These are phyloP conservation scores for Vanacampus margaritifer DNA, from an alignment of 2,113 vertebrate genomes.

Conservation along the genomic window DNA sequence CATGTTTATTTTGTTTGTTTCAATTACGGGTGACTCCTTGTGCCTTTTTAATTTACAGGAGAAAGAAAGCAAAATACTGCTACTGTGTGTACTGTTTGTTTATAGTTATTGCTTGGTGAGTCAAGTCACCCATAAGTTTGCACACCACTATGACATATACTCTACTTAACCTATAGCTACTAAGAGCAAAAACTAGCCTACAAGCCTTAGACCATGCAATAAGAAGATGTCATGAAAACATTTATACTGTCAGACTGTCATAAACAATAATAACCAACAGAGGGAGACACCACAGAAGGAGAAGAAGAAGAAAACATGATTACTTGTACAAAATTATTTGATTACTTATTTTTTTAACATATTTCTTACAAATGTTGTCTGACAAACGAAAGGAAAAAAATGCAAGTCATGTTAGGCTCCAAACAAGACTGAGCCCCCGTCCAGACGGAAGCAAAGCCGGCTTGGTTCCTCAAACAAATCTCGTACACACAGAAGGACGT, in stretches of 20 bases:
- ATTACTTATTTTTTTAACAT: neutral
- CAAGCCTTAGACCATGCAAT: no score
- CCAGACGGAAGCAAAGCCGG: no score
- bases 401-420: no score
- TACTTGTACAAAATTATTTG: no score
- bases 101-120: constrained; percentile 35
- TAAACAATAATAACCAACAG: neutral
- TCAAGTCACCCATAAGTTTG: constrained; percentile 39
- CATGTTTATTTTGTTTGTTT: neutral
- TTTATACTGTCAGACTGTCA: neutral
- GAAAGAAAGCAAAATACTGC: constrained; percentile 47
- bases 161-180: neutral
- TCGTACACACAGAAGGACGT: no score
- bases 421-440: no score
- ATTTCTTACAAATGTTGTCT: neutral
- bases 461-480: no score
- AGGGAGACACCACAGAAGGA: neutral
- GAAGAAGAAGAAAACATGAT: no score
- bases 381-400: no score
- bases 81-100: constrained; percentile 13
- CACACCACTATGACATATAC: constrained; percentile 29
- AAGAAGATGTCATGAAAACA: neutral
- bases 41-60: neutral
- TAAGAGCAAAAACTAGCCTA: neutral
- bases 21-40: neutral